phyloP scores from a whole-genome alignment of 1,140 invertebrate genomes.

The Euwallacea similis region DNA sequence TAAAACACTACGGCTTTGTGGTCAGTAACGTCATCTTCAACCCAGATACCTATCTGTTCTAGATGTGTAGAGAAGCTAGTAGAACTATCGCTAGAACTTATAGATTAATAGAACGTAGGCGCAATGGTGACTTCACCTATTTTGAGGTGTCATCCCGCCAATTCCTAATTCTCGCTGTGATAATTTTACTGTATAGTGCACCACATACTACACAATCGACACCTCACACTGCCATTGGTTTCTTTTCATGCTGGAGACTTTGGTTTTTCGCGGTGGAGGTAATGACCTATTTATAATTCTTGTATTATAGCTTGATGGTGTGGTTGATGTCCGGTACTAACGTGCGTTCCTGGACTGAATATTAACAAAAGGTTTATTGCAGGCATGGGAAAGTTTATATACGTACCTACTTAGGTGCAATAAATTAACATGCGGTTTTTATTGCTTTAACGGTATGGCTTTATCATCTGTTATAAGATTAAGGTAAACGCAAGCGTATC shows the following conservation, averaged over 20 bases:
- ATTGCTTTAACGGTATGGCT: too few species aligned
- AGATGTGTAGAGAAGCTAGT: constrained; percentile 19
- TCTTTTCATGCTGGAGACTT: constrained; percentile 19
- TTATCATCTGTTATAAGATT: too few species aligned
- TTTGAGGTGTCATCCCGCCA: neutral
- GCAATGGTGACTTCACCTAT: constrained; percentile 10
- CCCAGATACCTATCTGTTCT: constrained; percentile 36
- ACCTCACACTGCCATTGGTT: constrained; percentile 30
- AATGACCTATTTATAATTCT: constrained; percentile 29
- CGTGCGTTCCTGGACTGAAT: too few species aligned
- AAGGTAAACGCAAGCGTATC: too few species aligned
- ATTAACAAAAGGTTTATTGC: too few species aligned
- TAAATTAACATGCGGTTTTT: too few species aligned
- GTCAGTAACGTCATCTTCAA: constrained; percentile 59
- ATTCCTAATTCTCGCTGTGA: constrained; percentile 25
- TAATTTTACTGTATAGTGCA: constrained; percentile 33
- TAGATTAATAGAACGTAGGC: constrained; percentile 19
- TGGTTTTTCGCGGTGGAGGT: constrained; percentile 36
- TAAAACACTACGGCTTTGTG: constrained; percentile 88
- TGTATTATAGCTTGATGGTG: constrained; percentile 1
- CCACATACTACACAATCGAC: constrained; percentile 25
- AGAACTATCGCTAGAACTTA: constrained; percentile 2
- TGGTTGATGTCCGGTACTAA: neutral
- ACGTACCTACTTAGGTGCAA: too few species aligned
- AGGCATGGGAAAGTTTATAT: too few species aligned